Base-by-base conservation (phyloP, 2,113 vertebrate genomes). In the Rhinoptilus africanus region DNA sequence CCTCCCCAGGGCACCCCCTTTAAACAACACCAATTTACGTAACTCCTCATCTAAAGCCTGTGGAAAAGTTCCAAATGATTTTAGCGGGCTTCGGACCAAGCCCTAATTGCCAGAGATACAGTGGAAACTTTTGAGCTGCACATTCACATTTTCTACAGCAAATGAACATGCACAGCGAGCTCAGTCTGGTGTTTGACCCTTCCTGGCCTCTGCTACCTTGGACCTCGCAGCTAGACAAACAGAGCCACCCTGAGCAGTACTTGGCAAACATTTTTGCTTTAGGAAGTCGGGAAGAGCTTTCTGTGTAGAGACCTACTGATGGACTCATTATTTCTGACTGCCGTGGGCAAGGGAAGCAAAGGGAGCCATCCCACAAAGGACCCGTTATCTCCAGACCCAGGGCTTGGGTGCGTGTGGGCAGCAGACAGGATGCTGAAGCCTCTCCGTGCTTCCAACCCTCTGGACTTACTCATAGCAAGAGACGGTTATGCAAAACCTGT, bases 71-170 rank as follows among this genome's bases (percentile, higher is more conserved):
- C 78, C 86, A 45, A 48, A 51, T 66, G 79, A 76, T 74, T 93
- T 82, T 19, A 66, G 39, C 0, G 1, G 41, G 76, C 62, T 96
- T 77, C 90, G 92, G 91, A 96, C 57, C 57, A 50, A 81, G 47
- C 47, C 90, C 92, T 92, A 91, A 88, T 88, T 77, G 80, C 57
- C 64, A 74, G 78, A 92, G 62, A 63, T 41, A 28, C 62, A 71
- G 69, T 86, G 90, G 86, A 96, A 96, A 95, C 60, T 94, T 92
- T 43, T 82, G 74, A 89, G 85, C 60, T 78, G 71, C 57, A 48
- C 75, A 50, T 88, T 90, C 51, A 23, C 68, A 32, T 97, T 89
- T 90, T 91, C 63, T 75, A 62, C 56, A 81, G 83, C 80, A 86
- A 66, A 85, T 4, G 69, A 79, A 73, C 9, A 41, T 0, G 76